Percentiles rank a stretch among this genome's conserved stretches.
phyloP scores from a whole-genome alignment of 2,888 invertebrate species.

The Anoplius nigerrimus region DNA sequence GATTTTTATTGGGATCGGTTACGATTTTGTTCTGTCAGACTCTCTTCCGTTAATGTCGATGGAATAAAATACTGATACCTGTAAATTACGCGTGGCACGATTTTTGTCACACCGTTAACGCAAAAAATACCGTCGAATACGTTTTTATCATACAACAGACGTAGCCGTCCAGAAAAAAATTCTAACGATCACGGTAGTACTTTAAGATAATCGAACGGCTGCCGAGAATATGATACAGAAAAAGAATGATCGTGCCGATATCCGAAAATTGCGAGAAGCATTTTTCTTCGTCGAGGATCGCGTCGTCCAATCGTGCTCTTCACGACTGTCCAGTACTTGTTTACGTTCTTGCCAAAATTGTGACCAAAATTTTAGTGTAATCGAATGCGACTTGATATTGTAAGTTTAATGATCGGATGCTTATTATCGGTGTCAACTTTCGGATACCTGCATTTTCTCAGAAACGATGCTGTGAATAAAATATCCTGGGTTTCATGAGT shows the following conservation, averaged over 20 bases:
- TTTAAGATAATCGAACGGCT: conserved; percentile 52
- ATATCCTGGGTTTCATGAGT: conserved; percentile 44
- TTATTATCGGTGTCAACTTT: conserved; percentile 25
- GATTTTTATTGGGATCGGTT: neutral
- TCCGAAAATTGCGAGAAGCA: conserved; percentile 35
- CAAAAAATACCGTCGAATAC: neutral
- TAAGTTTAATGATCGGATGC: neutral
- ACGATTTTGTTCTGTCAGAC: neutral
- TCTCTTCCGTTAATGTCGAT: too few species aligned
- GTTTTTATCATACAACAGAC: conserved; percentile 39
- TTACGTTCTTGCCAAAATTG: too few species aligned
- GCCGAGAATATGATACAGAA: conserved; percentile 47
- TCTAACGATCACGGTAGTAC: conserved; percentile 47
- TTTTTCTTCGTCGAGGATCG: neutral
- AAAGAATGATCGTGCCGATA: conserved; percentile 49
- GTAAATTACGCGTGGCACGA: too few species aligned
- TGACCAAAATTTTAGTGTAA: too few species aligned
- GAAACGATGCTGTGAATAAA: conserved; percentile 42
- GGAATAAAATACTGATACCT: too few species aligned
- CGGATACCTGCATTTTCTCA: conserved; percentile 49
- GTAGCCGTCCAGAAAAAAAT: conserved; percentile 54
- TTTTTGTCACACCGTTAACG: too few species aligned
- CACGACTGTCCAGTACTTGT: too few species aligned
- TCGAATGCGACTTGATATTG: neutral
- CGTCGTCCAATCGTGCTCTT: too few species aligned